phyloP scores from a whole-genome alignment of 2,888 invertebrate species.

The Drosophila affinis region DNA sequence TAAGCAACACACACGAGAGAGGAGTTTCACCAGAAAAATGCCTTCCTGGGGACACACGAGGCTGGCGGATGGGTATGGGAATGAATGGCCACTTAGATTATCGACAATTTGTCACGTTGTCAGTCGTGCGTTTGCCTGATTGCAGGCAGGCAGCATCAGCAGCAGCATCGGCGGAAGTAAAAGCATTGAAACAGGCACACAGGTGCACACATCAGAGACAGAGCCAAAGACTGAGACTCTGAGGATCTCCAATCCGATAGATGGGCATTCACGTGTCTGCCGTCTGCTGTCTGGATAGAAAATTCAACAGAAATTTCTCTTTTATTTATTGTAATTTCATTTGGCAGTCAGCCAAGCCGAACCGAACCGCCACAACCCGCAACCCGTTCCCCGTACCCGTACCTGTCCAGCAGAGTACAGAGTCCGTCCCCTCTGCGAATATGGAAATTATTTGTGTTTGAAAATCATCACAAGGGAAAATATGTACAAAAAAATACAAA shows the following conservation, averaged over 20 bases:
- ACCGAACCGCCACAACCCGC: background rate
- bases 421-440: conserved; percentile 26
- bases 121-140: conserved; percentile 74
- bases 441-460: conserved; percentile 34
- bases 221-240: background rate
- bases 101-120: conserved; percentile 77
- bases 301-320: conserved; percentile 75
- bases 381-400: too few relatives aligned
- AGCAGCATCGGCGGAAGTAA: conserved; percentile 62
- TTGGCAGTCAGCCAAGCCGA: conserved; percentile 31
- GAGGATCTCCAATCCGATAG: background rate
- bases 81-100: conserved; percentile 30
- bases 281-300: conserved; percentile 1
- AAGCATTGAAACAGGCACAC: conserved; percentile 44
- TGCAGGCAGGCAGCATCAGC: conserved; percentile 35
- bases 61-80: background rate
- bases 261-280: conserved; percentile 10
- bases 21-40: conserved; percentile 75
- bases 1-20: conserved; percentile 37
- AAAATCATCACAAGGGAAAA: conserved; percentile 29
- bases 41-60: conserved; percentile 33
- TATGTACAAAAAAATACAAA: conserved; percentile 4
- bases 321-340: conserved; percentile 76
- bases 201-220: conserved; percentile 45
- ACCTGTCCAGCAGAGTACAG: background rate